Evolutionary conservation across 2,113 vertebrate species (phyloP), one percentile per base, ranked within the genome.

Genomic region (Fulica atra): DNA sequence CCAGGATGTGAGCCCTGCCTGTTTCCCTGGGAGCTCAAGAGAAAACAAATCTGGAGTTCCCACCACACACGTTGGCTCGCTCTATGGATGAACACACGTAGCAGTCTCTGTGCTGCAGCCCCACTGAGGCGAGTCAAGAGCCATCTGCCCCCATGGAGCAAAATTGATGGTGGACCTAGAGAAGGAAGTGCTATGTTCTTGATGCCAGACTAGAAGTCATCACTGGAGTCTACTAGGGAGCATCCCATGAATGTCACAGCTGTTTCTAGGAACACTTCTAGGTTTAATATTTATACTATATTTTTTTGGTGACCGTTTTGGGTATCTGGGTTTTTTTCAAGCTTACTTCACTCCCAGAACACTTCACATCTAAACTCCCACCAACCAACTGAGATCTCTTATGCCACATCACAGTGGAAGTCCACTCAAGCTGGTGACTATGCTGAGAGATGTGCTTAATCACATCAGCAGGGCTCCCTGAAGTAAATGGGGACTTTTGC

Each of bases 111-210:
- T 28, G 31, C n/a, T 44, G 38, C 64, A n/a, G 1, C 60, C 72
- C 7, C 2, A 19, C 8, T 35, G 35, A 48, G n/a, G 19, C 0
- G 0, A 51, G 60, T 13, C 18, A 48, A 54, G 10, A 69, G 18
- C 65, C 40, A 19, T 11, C 48, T 78, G 21, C 29, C 56, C 61
- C 21, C 48, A 48, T 3, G 31, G 40, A 63, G 13, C 26, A 83
- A 59, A 83, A 74, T 8, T 26, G 19, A 28, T 19, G 20, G 25
- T 61, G 29, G 17, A 31, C 11, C 46, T 46, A 21, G 31, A 50
- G 44, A 48, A 23, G 36, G 16, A 76, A 42, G 12, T 57, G 23
- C 31, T 61, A 36, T 26, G 7, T 25, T 42, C 44, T 20, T 17
- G 68, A 50, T 3, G 3, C 17, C 42, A 60, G 10, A 29, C 11